These are phyloP conservation scores for Tetragonula clypearis DNA, from an alignment of 1,140 invertebrate genomes.

Conservation along the genomic window DNA sequence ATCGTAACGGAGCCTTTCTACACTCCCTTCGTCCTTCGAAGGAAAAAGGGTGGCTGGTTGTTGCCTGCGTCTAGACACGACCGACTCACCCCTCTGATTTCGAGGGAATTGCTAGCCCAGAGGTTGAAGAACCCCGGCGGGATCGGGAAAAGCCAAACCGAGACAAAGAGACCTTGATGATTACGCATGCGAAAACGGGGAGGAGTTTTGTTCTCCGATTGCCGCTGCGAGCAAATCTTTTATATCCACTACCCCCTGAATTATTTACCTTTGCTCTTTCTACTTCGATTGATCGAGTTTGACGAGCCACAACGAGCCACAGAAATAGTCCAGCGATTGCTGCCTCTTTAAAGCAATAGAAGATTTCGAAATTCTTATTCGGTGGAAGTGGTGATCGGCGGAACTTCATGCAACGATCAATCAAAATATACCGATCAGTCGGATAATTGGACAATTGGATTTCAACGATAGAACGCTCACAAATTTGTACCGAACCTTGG, in stretches of 20 bases:
- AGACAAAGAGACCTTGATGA: conserved; percentile 24
- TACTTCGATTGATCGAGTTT: not conserved
- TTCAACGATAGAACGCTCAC: no score
- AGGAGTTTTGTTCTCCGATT: conserved; percentile 12
- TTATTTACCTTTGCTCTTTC: not conserved
- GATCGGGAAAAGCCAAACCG: conserved; percentile 19
- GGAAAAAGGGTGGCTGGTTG: conserved; percentile 48
- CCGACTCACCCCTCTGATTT: conserved; percentile 64
- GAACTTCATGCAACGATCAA: no score
- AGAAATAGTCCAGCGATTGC: no score
- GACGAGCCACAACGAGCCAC: no score
- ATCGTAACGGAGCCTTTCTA: conserved; percentile 17
- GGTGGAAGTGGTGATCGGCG: no score
- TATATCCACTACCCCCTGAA: not conserved
- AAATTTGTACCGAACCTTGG: no score
- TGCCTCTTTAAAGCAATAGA: no score
- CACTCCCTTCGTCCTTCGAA: conserved; percentile 50
- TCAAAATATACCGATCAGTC: no score
- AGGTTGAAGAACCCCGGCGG: conserved; percentile 63
- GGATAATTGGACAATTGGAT: no score
- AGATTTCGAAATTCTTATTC: no score
- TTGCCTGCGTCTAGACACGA: conserved; percentile 67
- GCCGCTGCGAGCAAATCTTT: not conserved
- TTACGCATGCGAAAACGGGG: conserved; percentile 13
- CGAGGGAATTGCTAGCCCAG: conserved; percentile 56